These are phyloP conservation scores for Pogonocherus hispidulus DNA, from an alignment of 2,888 invertebrate genomes.

Conservation along the genomic window DNA sequence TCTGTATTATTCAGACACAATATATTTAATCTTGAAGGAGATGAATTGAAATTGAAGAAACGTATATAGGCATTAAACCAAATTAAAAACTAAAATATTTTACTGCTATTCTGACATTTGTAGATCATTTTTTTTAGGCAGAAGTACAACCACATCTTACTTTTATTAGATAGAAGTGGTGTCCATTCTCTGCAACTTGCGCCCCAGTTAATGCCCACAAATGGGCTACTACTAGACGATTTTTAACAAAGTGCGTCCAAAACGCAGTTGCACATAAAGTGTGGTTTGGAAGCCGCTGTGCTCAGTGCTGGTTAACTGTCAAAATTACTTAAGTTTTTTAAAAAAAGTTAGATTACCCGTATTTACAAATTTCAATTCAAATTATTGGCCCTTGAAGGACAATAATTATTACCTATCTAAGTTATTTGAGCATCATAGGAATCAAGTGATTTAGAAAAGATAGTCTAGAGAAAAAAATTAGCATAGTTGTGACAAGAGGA, in stretches of 20 bases:
- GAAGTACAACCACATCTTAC: background rate
- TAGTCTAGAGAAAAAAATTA: slow-evolving; percentile 12
- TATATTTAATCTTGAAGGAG: too few relatives aligned
- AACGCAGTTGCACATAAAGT: slow-evolving; percentile 62
- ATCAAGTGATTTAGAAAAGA: slow-evolving; percentile 25
- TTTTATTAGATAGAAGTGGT: background rate
- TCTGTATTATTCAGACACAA: too few relatives aligned
- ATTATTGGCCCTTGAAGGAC: slow-evolving; percentile 29
- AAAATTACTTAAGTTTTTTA: slow-evolving; percentile 36
- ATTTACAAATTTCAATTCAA: slow-evolving; percentile 45
- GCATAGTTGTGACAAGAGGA: slow-evolving; percentile 32
- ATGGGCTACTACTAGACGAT: slow-evolving; percentile 58
- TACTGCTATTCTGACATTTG: too few relatives aligned
- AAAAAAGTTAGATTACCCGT: slow-evolving; percentile 44
- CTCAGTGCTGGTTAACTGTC: slow-evolving; percentile 52
- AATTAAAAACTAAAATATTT: too few relatives aligned
- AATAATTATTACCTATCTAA: slow-evolving; percentile 44
- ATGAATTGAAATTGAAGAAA: too few relatives aligned
- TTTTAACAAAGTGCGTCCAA: slow-evolving; percentile 63
- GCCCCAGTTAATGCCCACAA: slow-evolving; percentile 44
- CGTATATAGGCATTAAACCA: too few relatives aligned
- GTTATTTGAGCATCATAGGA: slow-evolving; percentile 48
- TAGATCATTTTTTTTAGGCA: too few relatives aligned
- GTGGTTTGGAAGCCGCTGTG: slow-evolving; percentile 63
- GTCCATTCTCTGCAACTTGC: slow-evolving; percentile 7